A percentile compares a stretch with the other conserved stretches of the same genome.
Evolutionary conservation across 30 jellyfish, hydroid and myxozoan species (phyloP).

Genomic region (Aurelia coerulea): DNA sequence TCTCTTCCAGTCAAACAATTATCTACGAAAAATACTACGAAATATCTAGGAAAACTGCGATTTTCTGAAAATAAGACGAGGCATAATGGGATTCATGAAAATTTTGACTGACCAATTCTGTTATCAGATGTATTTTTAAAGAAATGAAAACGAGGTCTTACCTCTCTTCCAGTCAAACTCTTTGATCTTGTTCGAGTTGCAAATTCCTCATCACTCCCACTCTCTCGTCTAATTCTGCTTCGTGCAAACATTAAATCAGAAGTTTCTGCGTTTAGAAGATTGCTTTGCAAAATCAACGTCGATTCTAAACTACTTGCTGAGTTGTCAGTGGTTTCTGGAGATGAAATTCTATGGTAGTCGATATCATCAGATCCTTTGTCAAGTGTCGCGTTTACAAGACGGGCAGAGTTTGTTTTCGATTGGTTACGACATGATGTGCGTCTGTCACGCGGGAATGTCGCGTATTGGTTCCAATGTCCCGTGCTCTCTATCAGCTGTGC

Average conservation of each 20-base stretch:
- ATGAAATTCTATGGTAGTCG: conserved; percentile 46
- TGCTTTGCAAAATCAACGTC: conserved; percentile 19
- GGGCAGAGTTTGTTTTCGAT: not conserved
- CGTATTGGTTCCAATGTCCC: conserved; percentile 65
- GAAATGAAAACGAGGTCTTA: not conserved
- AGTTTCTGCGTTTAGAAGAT: conserved; percentile 22
- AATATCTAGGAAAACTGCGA: no score
- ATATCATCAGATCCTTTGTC: conserved; percentile 71
- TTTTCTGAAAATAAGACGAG: no score
- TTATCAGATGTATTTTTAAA: no score
- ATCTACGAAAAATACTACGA: no score
- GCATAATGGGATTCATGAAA: no score
- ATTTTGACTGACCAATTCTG: no score
- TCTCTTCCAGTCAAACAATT: not conserved
- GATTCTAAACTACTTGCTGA: conserved; percentile 67
- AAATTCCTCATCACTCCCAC: conserved; percentile 65
- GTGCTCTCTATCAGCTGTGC: not conserved
- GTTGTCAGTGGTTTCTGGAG: conserved; percentile 67
- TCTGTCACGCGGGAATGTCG: conserved; percentile 68
- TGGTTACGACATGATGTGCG: conserved; percentile 35
- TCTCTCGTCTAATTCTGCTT: conserved; percentile 27
- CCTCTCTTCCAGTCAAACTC: conserved; percentile 62
- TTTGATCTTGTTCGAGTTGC: conserved; percentile 49
- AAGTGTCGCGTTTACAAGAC: conserved; percentile 49
- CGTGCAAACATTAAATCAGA: conserved; percentile 2